Percentiles rank a stretch among this genome's conserved stretches.
Evolutionary conservation across 2,888 invertebrate genomes (phyloP).

Genomic region (Quadroppia sp.): DNA sequence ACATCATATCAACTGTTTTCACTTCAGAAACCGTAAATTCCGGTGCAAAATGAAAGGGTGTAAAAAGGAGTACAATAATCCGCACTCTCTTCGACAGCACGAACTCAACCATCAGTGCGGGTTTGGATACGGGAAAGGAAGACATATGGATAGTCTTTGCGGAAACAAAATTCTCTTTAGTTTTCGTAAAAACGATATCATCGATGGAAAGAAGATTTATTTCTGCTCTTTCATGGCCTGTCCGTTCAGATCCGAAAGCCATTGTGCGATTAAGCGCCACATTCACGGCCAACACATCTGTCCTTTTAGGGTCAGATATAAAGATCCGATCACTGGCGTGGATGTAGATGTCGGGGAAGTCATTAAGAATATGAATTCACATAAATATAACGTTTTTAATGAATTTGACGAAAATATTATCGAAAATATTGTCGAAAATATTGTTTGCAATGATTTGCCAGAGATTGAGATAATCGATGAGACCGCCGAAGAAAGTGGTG

Average conservation of each 20-base stretch:
- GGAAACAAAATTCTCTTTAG: conserved; percentile 3
- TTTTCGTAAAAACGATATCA: neutral
- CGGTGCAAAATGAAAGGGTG: neutral
- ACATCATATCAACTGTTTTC: conserved; percentile 10
- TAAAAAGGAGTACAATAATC: conserved; percentile 1
- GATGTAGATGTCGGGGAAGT: neutral
- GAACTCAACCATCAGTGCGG: conserved; percentile 12
- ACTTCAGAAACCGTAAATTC: neutral
- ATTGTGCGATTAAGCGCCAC: neutral
- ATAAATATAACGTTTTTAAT: neutral
- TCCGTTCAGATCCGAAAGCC: neutral
- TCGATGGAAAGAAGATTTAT: neutral
- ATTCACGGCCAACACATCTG: conserved; percentile 24
- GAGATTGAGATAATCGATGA: too few relatives aligned
- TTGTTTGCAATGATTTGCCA: too few relatives aligned
- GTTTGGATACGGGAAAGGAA: neutral
- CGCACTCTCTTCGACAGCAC: neutral
- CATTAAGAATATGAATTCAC: neutral
- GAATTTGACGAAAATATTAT: neutral
- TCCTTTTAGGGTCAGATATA: neutral
- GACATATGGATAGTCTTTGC: neutral
- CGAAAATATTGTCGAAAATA: neutral
- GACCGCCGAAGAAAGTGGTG: too few relatives aligned
- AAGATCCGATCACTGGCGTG: neutral
- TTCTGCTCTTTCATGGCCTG: neutral